Conservation (phyloP, 2,113 vertebrate species). For the Bos indicus region DNA sequence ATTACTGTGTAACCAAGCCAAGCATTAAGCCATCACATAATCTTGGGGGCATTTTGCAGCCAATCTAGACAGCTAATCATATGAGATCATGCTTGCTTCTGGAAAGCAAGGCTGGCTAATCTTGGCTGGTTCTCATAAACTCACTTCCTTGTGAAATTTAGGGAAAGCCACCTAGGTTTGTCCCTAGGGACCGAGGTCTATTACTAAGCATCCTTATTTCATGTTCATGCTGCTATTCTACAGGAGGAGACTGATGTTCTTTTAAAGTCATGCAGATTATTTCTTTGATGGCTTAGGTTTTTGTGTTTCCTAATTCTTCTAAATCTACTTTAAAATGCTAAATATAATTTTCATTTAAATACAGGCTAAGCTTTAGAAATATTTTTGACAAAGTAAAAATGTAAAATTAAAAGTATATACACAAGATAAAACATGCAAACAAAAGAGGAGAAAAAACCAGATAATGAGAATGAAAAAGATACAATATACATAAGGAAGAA, state of each 20-base stretch:
- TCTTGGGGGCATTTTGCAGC: neutral
- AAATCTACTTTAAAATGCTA: neutral
- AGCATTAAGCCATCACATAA: constrained; percentile 35
- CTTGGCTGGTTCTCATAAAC: constrained; percentile 14
- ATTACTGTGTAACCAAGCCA: neutral
- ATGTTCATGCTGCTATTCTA: neutral
- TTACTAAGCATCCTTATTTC: neutral
- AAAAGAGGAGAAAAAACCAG: neutral
- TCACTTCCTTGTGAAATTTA: neutral
- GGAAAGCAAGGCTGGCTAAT: constrained; percentile 32
- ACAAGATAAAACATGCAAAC: neutral
- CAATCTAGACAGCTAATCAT: constrained; percentile 57
- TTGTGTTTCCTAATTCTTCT: neutral
- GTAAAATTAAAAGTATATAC: neutral
- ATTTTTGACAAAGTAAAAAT: constrained; percentile 20
- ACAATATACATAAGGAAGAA: neutral
- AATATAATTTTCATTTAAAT: constrained; percentile 11
- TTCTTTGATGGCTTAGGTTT: neutral
- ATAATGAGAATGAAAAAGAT: neutral
- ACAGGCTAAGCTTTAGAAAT: neutral
- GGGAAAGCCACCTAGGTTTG: neutral
- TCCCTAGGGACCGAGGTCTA: neutral
- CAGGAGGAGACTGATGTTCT: neutral
- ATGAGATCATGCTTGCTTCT: constrained; percentile 45
- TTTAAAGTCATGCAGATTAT: neutral